phyloP scores from a whole-genome alignment of 92 coral and sea anemone genomes.

The Muricea muricata region DNA sequence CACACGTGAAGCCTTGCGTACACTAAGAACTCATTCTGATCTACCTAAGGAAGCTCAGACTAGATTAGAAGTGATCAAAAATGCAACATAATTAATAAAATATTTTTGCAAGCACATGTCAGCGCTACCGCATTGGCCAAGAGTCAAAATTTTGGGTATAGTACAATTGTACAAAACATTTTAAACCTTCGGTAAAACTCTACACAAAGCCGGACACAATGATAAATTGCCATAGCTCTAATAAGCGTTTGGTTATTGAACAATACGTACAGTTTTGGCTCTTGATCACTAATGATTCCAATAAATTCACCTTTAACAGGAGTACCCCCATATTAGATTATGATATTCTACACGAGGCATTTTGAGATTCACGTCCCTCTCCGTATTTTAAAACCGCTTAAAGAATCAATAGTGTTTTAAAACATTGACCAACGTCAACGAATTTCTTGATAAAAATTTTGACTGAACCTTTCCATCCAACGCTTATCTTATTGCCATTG shows the following conservation, averaged over 20 bases:
- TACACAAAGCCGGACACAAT: not conserved
- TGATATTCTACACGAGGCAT: too few relatives aligned
- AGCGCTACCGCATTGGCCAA: not conserved
- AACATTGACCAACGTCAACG: not conserved
- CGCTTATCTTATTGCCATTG: not conserved
- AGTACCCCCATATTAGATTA: too few relatives aligned
- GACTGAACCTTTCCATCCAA: not conserved
- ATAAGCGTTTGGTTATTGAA: not conserved
- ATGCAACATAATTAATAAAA: not conserved
- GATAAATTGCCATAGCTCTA: not conserved
- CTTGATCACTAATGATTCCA: too few relatives aligned
- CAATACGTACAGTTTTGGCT: too few relatives aligned
- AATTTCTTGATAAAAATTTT: not conserved
- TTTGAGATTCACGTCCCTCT: too few relatives aligned
- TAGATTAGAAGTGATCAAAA: not conserved
- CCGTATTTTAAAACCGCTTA: not conserved
- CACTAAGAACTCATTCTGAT: not conserved
- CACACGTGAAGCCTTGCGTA: not conserved
- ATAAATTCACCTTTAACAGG: too few relatives aligned
- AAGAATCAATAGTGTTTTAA: not conserved
- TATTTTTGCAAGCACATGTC: not conserved
- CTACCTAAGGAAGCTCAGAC: too few relatives aligned
- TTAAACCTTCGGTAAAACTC: not conserved
- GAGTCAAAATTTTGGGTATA: not conserved
- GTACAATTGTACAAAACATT: slow-evolving; percentile 8